Base-by-base conservation (phyloP, 1,140 invertebrate genomes). In the Heliconius himera region DNA sequence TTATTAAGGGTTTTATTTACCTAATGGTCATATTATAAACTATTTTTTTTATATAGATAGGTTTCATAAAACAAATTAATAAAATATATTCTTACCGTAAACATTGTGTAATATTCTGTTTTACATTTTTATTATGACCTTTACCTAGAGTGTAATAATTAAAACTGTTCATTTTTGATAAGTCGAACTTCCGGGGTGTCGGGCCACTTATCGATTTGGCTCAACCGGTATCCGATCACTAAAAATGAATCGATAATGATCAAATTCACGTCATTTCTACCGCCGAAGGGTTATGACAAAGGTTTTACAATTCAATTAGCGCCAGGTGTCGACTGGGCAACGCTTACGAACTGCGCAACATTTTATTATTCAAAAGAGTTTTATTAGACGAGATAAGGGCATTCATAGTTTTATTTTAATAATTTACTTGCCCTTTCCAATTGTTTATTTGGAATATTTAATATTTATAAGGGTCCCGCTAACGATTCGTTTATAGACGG, bases 241-340 rank as follows among this genome's bases (percentile, higher is more conserved):
- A 88, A 88, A 90, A 90, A 85, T 88, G 74, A 85, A 84, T 90
- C 87, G 90, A 91, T 92, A 92, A 91, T 90, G 89, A 90, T 91
- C 88, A 88, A 87, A 88, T 88, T 88, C 83, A 89, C 88, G 87
- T 87, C 88, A 88, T 85, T 89, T 84, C 86, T 87, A 88, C 90
- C 90, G 90, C 88, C 89, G 90, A 91, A 91, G 88, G 89, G 88
- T 87, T 89, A 88, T 88, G 90, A 88, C 88, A 88, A 90, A 90
- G 89, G 90, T 92, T 93, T 91, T 92, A 94, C 92, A 94, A 94
- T 93, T 94, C 92, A 94, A 94, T 94, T 94, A 92, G 88, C 81
- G 87, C 90, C 92, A 93, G 92, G 92, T 94, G 92, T 89, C 86
- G 91, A 87, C 86, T 83, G 54, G 77, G 77, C 83, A 87, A 90